A percentile compares a stretch with the other conserved stretches of the same genome.
Conservation (phyloP, 2,113 vertebrate species). For the Periophthalmodon schlosseri region DNA sequence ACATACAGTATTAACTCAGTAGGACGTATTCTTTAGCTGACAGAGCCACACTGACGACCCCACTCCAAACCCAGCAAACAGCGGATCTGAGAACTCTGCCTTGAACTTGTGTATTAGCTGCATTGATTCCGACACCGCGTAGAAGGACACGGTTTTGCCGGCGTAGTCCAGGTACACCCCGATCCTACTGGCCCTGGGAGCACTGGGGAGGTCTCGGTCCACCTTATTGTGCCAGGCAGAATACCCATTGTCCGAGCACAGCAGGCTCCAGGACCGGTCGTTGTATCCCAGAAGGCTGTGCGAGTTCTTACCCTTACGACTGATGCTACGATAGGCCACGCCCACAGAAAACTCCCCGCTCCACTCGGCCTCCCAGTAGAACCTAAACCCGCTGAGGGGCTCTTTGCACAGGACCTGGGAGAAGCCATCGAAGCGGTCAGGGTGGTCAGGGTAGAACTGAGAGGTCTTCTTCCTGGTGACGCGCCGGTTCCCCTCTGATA, state of each 20-base stretch:
- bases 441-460: constrained; percentile 75
- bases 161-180: constrained; percentile 85
- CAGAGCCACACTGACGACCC: constrained; percentile 78
- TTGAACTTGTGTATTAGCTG: constrained; percentile 83
- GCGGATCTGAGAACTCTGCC: constrained; percentile 79
- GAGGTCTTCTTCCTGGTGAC: constrained; percentile 54
- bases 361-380: constrained; percentile 90
- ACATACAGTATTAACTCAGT: background rate
- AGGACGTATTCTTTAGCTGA: constrained; percentile 48
- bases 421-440: constrained; percentile 81
- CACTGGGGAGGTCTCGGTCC: constrained; percentile 70
- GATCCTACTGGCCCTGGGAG: constrained; percentile 69
- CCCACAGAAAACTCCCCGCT: constrained; percentile 85
- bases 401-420: constrained; percentile 88
- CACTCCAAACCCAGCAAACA: constrained; percentile 91
- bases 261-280: constrained; percentile 88
- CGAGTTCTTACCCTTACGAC: constrained; percentile 76
- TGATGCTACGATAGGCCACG: constrained; percentile 82
- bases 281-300: constrained; percentile 88
- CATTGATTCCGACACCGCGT: constrained; percentile 78
- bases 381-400: constrained; percentile 74
- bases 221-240: constrained; percentile 86
- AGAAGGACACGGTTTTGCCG: constrained; percentile 82
- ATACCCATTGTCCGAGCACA: constrained; percentile 83
- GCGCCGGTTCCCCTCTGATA: constrained; percentile 72